These are phyloP conservation scores for Lapara coniferarum DNA, from an alignment of 2,888 invertebrate species.

Conservation along the genomic window DNA sequence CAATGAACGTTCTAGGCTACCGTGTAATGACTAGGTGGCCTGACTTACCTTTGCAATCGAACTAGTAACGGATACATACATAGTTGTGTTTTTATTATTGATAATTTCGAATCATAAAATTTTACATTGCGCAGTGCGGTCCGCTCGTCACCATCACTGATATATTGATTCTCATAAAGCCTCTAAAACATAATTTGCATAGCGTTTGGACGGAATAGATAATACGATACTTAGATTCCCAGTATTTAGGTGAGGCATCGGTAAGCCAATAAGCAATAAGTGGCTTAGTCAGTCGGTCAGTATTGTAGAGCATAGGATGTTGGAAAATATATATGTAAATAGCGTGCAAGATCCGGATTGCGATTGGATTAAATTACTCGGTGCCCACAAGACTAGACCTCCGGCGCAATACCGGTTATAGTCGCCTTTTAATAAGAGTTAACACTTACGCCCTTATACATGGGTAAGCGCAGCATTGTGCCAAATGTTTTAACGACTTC, in stretches of 20 bases:
- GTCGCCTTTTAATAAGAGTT: not conserved
- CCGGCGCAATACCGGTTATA: constrained; percentile 1
- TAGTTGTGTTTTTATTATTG: not conserved
- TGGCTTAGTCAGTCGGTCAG: constrained; percentile 12
- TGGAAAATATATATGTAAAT: constrained; percentile 16
- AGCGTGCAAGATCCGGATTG: constrained; percentile 6
- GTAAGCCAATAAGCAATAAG: constrained; percentile 1
- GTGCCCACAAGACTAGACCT: not conserved
- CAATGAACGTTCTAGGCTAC: constrained; percentile 23
- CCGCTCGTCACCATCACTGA: not conserved
- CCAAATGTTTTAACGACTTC: no score
- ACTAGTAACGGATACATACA: not conserved
- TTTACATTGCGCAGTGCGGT: not conserved
- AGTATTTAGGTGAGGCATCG: not conserved
- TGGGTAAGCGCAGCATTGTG: no score
- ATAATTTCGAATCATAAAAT: not conserved
- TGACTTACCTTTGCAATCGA: not conserved
- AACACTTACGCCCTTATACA: no score
- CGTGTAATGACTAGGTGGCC: constrained; percentile 5
- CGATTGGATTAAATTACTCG: not conserved
- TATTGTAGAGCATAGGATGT: not conserved
- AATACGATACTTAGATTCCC: no score
- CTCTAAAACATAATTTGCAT: no score
- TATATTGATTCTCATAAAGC: no score
- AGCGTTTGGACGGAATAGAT: no score